These are phyloP conservation scores for Drosophila kanekoi DNA, from an alignment of 2,888 invertebrate species.

Conservation along the genomic window DNA sequence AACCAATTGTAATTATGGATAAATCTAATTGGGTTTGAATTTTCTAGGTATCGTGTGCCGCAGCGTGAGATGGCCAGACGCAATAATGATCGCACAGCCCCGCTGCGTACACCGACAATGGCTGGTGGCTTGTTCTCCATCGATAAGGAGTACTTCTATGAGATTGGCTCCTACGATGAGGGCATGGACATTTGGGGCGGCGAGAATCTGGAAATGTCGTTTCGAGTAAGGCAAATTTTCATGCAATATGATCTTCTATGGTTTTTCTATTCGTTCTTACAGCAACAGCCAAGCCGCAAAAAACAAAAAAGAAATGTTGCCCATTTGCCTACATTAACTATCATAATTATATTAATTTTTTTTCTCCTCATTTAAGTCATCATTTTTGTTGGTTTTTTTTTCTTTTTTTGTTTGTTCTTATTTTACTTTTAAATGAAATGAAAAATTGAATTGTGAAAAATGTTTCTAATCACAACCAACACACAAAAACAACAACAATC, in stretches of 20 bases:
- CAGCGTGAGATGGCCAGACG: constrained; percentile 98
- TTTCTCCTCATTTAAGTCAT: constrained; percentile 31
- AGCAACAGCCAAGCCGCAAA: constrained; percentile 77
- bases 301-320: constrained; percentile 47
- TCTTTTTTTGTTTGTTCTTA: constrained; percentile 8
- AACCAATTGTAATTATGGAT: neutral
- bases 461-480: constrained; percentile 52
- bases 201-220: constrained; percentile 86
- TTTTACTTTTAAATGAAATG: constrained; percentile 14
- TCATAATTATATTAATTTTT: constrained; percentile 24
- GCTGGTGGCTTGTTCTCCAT: constrained; percentile 98
- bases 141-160: constrained; percentile 98
- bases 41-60: constrained; percentile 96
- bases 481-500: constrained; percentile 71
- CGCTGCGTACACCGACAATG: constrained; percentile 98
- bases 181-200: constrained; percentile 99
- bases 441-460: constrained; percentile 19
- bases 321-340: constrained; percentile 43
- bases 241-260: constrained; percentile 19
- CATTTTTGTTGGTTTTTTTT: constrained; percentile 16
- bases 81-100: constrained; percentile 96
- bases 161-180: constrained; percentile 98
- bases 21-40: neutral
- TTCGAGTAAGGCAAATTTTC: constrained; percentile 84
- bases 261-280: constrained; percentile 52